Percentiles rank a stretch among this genome's conserved stretches.
phyloP scores from a whole-genome alignment of 2,888 invertebrate genomes.

The Heterodera filipjevi region DNA sequence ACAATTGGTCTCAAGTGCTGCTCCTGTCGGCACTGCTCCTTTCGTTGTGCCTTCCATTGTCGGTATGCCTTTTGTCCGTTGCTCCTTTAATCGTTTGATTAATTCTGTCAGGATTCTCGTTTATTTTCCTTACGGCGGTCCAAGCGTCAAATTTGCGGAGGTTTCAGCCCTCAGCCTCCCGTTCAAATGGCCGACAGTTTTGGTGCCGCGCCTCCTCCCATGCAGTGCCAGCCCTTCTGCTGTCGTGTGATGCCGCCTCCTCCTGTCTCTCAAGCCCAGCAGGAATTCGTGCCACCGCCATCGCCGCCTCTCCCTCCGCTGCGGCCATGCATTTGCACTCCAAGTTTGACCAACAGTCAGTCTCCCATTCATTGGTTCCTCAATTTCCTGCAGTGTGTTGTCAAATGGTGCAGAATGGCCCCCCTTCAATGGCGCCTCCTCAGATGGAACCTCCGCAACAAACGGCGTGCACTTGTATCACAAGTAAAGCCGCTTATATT shows the following conservation, averaged over 20 bases:
- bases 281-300: not conserved
- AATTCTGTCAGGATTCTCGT: not conserved
- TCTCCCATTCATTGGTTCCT: not conserved
- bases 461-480: constrained; percentile 28
- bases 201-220: constrained; percentile 15
- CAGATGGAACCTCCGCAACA: constrained; percentile 18
- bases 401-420: constrained; percentile 11
- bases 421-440: constrained; percentile 4
- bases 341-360: constrained; percentile 7
- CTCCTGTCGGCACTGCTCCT: not conserved
- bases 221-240: constrained; percentile 28
- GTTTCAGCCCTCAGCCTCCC: not conserved
- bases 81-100: not conserved
- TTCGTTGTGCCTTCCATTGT: not conserved
- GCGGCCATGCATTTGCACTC: constrained; percentile 17
- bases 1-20: not conserved
- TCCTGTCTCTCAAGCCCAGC: not conserved
- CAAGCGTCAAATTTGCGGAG: constrained; percentile 23
- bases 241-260: constrained; percentile 21
- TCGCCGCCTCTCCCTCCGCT: constrained; percentile 5
- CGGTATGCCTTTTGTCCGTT: not conserved
- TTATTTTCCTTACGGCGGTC: constrained; percentile 14
- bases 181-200: constrained; percentile 19
- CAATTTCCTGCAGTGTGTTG: constrained; percentile 12
- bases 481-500: not conserved